Evolutionary conservation across 2,797 vertebrate species (phyloP).

Genomic region (Chanos chanos): DNA sequence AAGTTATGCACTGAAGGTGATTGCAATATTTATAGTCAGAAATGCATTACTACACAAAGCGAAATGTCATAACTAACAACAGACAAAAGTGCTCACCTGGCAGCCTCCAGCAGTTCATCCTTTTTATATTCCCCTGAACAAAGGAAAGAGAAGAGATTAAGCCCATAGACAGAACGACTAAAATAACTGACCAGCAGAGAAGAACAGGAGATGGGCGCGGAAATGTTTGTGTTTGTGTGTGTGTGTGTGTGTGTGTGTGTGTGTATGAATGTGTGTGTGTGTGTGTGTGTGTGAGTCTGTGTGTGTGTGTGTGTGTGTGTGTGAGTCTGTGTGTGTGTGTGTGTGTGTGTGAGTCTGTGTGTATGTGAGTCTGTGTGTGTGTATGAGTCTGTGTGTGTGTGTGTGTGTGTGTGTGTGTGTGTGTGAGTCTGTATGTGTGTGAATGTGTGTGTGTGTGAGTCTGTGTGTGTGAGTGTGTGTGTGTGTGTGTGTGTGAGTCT

Average conservation of each 20-base stretch:
- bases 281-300: neutral
- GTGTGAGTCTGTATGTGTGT: neutral
- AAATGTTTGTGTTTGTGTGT: no score
- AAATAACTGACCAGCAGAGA: neutral
- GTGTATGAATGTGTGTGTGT: no score
- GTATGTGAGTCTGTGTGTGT: neutral
- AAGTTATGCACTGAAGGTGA: no score
- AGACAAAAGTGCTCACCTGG: slow-evolving; percentile 80
- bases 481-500: slow-evolving; percentile 52
- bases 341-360: neutral
- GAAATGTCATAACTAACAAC: neutral
- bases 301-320: neutral
- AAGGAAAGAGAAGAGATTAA: slow-evolving; percentile 75
- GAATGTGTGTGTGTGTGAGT: neutral
- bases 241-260: no score
- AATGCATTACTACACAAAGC: no score
- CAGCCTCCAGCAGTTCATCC: slow-evolving; percentile 98
- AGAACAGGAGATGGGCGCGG: neutral
- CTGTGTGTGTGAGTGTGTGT: slow-evolving; percentile 4
- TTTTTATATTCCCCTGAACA: slow-evolving; percentile 99
- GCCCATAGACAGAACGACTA: neutral
- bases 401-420: slow-evolving; percentile 59
- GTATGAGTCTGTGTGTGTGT: slow-evolving; percentile 2
- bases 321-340: no score
- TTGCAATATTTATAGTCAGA: no score